Percentiles rank a stretch among this genome's conserved stretches.
These are phyloP conservation scores for Parascotia fuliginaria DNA, from an alignment of 2,888 invertebrate genomes.

Conservation along the genomic window DNA sequence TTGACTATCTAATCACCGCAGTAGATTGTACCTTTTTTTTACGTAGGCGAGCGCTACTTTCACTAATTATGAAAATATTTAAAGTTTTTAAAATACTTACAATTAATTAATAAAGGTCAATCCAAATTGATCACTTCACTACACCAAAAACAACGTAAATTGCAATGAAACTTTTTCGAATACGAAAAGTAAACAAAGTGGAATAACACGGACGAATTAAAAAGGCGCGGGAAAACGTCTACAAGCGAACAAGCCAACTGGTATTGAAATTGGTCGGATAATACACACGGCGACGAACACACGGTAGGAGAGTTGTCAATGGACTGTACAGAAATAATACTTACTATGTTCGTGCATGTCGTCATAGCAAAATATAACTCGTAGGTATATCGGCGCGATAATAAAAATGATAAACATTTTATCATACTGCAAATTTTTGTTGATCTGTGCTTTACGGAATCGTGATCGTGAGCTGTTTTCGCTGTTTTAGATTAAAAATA, in stretches of 20 bases:
- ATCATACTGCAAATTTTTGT: neutral
- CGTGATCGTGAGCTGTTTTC: too few species aligned
- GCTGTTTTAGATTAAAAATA: too few species aligned
- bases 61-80: neutral
- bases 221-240: neutral
- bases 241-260: conserved; percentile 8
- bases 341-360: neutral
- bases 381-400: neutral
- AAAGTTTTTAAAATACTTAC: neutral
- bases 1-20: neutral
- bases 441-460: neutral
- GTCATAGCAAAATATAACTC: neutral
- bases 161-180: neutral
- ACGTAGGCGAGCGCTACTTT: neutral
- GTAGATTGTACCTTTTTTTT: neutral
- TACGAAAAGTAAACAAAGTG: conserved; percentile 1
- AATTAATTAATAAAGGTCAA: neutral
- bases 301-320: conserved; percentile 13
- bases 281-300: conserved; percentile 21
- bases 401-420: neutral
- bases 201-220: neutral
- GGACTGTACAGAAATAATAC: conserved; percentile 21
- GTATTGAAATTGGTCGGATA: conserved; percentile 27
- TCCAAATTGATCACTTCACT: neutral
- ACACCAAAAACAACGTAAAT: neutral